Conservation (phyloP, 37 sponge, comb jelly and placozoan species). For the Oscarella lobularis region DNA sequence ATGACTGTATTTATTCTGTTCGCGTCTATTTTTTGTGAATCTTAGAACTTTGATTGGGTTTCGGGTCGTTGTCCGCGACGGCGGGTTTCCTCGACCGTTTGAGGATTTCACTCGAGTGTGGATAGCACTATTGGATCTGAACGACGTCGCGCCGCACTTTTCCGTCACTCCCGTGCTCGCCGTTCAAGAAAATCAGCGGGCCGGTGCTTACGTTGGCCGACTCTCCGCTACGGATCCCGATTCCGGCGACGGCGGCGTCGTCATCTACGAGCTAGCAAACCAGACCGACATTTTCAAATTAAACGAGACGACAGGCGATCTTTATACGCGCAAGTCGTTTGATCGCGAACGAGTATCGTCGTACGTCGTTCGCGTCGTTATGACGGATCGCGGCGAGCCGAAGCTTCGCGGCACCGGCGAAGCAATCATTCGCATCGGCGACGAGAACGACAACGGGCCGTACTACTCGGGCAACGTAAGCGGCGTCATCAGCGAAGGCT, state of each 20-base stretch:
- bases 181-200: neutral
- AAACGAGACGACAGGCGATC: slow-evolving; percentile 27
- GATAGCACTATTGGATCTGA: slow-evolving; percentile 41
- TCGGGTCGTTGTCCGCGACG: slow-evolving; percentile 60
- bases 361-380: slow-evolving; percentile 35
- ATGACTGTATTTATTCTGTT: too few relatives aligned
- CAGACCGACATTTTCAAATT: slow-evolving; percentile 22
- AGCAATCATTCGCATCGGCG: slow-evolving; percentile 15
- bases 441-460: slow-evolving; percentile 21
- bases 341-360: slow-evolving; percentile 24
- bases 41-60: slow-evolving; percentile 23
- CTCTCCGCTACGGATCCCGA: slow-evolving; percentile 11
- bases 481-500: neutral
- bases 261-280: slow-evolving; percentile 20
- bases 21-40: neutral
- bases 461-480: neutral
- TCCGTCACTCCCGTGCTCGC: neutral
- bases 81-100: slow-evolving; percentile 59
- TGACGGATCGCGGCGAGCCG: slow-evolving; percentile 16
- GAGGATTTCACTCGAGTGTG: slow-evolving; percentile 41
- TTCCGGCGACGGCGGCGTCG: slow-evolving; percentile 8
- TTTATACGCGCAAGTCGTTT: slow-evolving; percentile 16
- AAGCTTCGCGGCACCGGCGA: neutral
- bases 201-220: neutral
- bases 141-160: slow-evolving; percentile 48